Evolutionary conservation across 1,140 invertebrate species (phyloP).

Genomic region (Lerema accius): DNA sequence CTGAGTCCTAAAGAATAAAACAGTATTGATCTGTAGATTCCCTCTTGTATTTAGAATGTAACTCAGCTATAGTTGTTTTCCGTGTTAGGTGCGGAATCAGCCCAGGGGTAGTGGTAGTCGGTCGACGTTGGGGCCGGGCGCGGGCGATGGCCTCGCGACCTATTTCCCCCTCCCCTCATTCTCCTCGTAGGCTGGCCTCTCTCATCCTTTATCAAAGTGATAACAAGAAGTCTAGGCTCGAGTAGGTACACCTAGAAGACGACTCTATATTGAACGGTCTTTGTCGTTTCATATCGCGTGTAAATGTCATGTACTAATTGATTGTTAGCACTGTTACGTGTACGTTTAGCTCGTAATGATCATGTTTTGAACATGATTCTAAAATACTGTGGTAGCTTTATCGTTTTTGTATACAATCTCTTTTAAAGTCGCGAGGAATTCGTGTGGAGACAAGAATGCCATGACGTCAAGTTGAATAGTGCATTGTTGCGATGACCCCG

Average conservation of each 20-base stretch:
- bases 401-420: background rate
- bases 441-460: slow-evolving; percentile 10
- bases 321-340: too few species aligned
- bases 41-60: slow-evolving; percentile 11
- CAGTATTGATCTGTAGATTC: background rate
- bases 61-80: slow-evolving; percentile 27
- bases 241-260: slow-evolving; percentile 35
- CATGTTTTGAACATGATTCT: background rate
- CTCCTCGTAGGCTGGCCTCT: slow-evolving; percentile 44
- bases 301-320: background rate
- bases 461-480: slow-evolving; percentile 41
- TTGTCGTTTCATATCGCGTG: background rate
- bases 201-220: slow-evolving; percentile 65
- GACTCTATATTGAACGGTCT: slow-evolving; percentile 15
- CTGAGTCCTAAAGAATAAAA: too few species aligned
- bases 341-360: background rate
- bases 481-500: slow-evolving; percentile 50
- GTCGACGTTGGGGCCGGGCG: slow-evolving; percentile 58
- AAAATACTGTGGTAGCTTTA: too few species aligned
- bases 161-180: slow-evolving; percentile 57
- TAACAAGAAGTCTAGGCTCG: slow-evolving; percentile 51
- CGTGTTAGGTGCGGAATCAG: slow-evolving; percentile 42
- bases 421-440: slow-evolving; percentile 34
- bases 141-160: slow-evolving; percentile 73
- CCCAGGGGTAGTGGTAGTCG: slow-evolving; percentile 56